These are phyloP conservation scores for Drosophila nigrodunni DNA, from an alignment of 1,140 invertebrate species.

Conservation along the genomic window DNA sequence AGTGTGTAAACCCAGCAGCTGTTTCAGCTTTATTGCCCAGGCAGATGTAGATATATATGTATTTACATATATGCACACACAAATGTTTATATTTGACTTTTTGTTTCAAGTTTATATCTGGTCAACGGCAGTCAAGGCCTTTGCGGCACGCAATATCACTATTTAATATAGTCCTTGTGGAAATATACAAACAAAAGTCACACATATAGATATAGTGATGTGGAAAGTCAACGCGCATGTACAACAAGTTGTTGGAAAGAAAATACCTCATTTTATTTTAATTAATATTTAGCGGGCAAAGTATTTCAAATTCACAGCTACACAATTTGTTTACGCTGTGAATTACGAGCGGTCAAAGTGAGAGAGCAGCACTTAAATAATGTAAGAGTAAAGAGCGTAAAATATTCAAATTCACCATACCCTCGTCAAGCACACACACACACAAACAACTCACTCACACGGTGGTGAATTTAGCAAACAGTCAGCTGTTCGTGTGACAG, in stretches of 20 bases:
- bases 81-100: conserved; percentile 57
- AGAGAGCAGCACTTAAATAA: not conserved
- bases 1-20: conserved; percentile 63
- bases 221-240: not conserved
- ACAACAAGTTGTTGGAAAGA: conserved; percentile 18
- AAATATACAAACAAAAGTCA: not conserved
- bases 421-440: conserved; percentile 20
- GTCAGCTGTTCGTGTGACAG: conserved; percentile 81
- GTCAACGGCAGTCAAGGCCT: conserved; percentile 67
- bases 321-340: conserved; percentile 70
- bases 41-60: conserved; percentile 15
- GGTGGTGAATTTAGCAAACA: conserved; percentile 60
- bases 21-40: conserved; percentile 55
- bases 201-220: not conserved
- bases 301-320: conserved; percentile 45
- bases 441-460: conserved; percentile 1
- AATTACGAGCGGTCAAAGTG: conserved; percentile 2
- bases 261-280: conserved; percentile 22
- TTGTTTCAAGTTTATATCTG: conserved; percentile 69
- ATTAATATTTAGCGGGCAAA: conserved; percentile 43
- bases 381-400: conserved; percentile 5
- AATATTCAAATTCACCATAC: conserved; percentile 20
- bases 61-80: not conserved
- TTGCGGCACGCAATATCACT: conserved; percentile 68
- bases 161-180: conserved; percentile 68